Evolutionary conservation across 2,888 invertebrate species (phyloP), one percentile per base, ranked within the genome.

Genomic region (Crossocerus cetratus): DNA sequence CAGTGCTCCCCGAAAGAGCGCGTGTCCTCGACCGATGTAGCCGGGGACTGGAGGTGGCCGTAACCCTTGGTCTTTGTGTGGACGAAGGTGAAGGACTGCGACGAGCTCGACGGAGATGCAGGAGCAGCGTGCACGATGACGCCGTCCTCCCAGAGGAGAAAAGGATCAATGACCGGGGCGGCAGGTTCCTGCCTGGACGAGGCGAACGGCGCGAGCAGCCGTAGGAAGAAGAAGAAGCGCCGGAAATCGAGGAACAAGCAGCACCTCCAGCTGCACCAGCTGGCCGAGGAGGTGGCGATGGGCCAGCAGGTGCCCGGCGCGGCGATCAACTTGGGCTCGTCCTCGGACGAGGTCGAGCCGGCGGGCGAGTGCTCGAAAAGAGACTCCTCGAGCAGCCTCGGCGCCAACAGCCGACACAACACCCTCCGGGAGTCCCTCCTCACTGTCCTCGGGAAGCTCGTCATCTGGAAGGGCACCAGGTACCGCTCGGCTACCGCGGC

Each of bases 371-470:
- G 87, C 72, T 88, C 88, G 32, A 88, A 86, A 53, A 82, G 89
- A 56, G 90, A 87, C 77, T 89, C 89, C 4, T 88, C 88, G 69
- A 87, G 87, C 76, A 90, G 90, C 66, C 76, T 89, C 57, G 90
- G 90, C 22, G 90, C 88, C 59, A 86, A 84, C 72, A 86, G 85
- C 71, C 89, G 91, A 76, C 91, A 91, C 80, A 90, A 89, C 74
- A 91, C 91, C 69, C 86, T 94, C 84, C 92, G 94, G 83, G 93
- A 94, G 88, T 94, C 94, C 78, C 92, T 94, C 86, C 92, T 94
- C 84, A 93, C 93, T 76, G 92, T 93, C 85, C 91, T 94, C 81
- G 93, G 93, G 83, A 93, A 93, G 89, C 91, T 93, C 87, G 93
- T 93, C 87, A 89, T 90, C 64, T 92, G 92, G 92, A 91, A 91